Percentiles rank a stretch among this genome's conserved stretches.
These are phyloP conservation scores for Microcebus tavaratra DNA, from an alignment of 2,113 vertebrate species.

Conservation along the genomic window DNA sequence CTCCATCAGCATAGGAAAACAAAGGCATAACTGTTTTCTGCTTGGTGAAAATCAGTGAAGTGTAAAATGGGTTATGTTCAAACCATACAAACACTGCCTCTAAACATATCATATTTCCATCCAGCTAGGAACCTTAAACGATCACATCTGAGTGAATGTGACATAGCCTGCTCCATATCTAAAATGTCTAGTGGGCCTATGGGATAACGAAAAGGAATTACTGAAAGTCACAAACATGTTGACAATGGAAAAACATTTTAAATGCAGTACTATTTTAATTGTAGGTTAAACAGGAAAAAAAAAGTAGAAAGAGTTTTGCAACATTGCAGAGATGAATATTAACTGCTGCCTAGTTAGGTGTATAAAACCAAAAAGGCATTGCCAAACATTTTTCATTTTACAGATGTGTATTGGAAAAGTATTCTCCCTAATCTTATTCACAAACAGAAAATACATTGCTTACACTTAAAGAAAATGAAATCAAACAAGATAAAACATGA, in stretches of 20 bases:
- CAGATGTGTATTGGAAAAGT: conserved; percentile 36
- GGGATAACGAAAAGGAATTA: not conserved
- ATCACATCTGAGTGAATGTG: conserved; percentile 48
- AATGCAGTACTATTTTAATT: conserved; percentile 35
- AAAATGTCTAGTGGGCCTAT: not conserved
- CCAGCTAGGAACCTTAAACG: conserved; percentile 25
- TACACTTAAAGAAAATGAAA: conserved; percentile 60
- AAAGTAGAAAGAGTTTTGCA: not conserved
- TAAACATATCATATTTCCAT: conserved; percentile 52
- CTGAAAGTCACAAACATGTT: not conserved
- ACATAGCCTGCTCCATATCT: not conserved
- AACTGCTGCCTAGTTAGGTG: not conserved
- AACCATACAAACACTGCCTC: not conserved
- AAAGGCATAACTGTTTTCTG: conserved; percentile 27
- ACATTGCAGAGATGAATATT: not conserved
- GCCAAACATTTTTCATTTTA: conserved; percentile 1
- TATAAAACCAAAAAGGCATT: conserved; percentile 43
- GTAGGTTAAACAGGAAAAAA: not conserved
- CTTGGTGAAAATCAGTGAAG: conserved; percentile 48
- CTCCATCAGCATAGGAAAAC: not conserved
- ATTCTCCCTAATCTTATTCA: conserved; percentile 50
- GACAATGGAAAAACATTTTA: conserved; percentile 18
- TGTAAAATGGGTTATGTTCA: conserved; percentile 56
- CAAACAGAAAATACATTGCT: conserved; percentile 50
- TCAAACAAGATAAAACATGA: conserved; percentile 60